phyloP scores from a whole-genome alignment of 1,140 invertebrate species.

The Pogonomyrmex californicus region DNA sequence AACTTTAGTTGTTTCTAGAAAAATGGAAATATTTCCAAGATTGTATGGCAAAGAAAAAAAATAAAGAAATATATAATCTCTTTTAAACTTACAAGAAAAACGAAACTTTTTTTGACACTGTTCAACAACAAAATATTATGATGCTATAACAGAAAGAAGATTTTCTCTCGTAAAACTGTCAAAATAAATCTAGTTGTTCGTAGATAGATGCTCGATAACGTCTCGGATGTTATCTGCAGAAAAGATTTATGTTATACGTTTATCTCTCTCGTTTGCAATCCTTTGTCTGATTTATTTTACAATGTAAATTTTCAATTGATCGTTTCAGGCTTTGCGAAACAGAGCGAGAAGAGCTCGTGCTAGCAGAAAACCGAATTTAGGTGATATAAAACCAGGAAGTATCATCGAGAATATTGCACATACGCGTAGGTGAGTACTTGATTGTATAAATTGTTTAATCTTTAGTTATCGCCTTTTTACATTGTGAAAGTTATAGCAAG shows the following conservation, averaged over 20 bases:
- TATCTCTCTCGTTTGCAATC: constrained; percentile 1
- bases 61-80: background rate
- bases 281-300: constrained; percentile 48
- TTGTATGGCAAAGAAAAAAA: background rate
- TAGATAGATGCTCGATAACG: constrained; percentile 47
- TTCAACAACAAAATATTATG: constrained; percentile 41
- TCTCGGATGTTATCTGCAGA: constrained; percentile 3
- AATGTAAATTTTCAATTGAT: constrained; percentile 52
- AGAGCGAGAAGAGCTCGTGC: constrained; percentile 93
- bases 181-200: constrained; percentile 48
- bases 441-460: background rate
- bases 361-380: constrained; percentile 91
- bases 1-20: background rate
- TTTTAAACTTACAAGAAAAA: background rate
- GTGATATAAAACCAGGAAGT: constrained; percentile 92
- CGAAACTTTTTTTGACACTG: background rate
- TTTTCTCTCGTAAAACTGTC: constrained; percentile 5
- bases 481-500: constrained; percentile 35
- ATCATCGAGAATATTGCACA: constrained; percentile 96
- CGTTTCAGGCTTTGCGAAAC: constrained; percentile 91
- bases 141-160: constrained; percentile 1
- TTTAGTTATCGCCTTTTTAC: constrained; percentile 9
- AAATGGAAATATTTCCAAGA: background rate
- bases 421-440: constrained; percentile 88
- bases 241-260: constrained; percentile 60